phyloP scores from a whole-genome alignment of 2,113 vertebrate species.

The Poeciliopsis retropinna region DNA sequence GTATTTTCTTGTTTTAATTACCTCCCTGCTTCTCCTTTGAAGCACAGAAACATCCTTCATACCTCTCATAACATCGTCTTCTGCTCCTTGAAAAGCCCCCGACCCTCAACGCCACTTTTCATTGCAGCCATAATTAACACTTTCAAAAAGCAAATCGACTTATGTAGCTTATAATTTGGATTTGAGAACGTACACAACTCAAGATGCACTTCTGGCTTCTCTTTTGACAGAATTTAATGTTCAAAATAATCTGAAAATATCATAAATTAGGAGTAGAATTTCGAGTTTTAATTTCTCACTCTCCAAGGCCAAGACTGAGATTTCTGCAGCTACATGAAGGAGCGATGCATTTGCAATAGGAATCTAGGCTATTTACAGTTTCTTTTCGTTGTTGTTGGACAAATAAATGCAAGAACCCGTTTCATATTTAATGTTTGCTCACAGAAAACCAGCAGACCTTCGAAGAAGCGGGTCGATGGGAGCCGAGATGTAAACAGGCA shows the following conservation, averaged over 20 bases:
- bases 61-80: too few species aligned
- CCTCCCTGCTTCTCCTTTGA: neutral
- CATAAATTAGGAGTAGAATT: neutral
- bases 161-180: too few species aligned
- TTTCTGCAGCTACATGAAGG: neutral
- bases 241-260: neutral
- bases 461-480: constrained; percentile 34
- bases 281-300: neutral
- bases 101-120: too few species aligned
- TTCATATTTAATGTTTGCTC: constrained; percentile 2
- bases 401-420: constrained; percentile 1
- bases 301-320: neutral
- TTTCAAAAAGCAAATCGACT: too few species aligned
- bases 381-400: neutral
- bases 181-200: neutral
- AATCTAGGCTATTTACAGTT: neutral
- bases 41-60: too few species aligned
- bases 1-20: neutral
- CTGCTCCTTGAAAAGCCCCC: too few species aligned
- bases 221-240: neutral
- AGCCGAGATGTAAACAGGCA: constrained; percentile 40
- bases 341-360: neutral
- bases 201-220: neutral
- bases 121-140: too few species aligned
- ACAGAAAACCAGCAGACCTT: constrained; percentile 5